Evolutionary conservation across 2,888 invertebrate species (phyloP), one percentile per base, ranked within the genome.

Genomic region (Leptura quadrifasciata): DNA sequence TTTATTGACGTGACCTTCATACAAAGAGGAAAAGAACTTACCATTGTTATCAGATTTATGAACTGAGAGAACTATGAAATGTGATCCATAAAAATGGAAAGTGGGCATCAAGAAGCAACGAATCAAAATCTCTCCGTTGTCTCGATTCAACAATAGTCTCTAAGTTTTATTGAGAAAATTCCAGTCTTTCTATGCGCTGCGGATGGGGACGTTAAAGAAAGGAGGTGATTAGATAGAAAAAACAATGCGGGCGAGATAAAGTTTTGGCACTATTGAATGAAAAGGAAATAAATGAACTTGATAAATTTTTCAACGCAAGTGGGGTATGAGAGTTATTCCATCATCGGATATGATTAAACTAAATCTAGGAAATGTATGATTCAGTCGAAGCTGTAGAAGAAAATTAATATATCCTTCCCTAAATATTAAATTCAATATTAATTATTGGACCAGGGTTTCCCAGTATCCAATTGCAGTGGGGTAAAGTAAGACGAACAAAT

Each of bases 131-230:
- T 12, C 65, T 21, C 24, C 21, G 54, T 67, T 54, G 65, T 24
- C n/a, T n/a, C 21, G n/a, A 24, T 54, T 24, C 65, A 21, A 67
- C 65, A 67, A 67, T 52, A 52, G 24, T 15, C 54, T 5, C 52
- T 17, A 17, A 52, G 65, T 67, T 54, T 27, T 67, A 67, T 67
- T 67, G 54, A 27, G 24, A n/a, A 67, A 17, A 67, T 24, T 52
- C 17, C 15, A 4, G 17, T 1, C 17, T 24, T 60, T 60, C 31
- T 60, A 60, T 27, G 31, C n/a, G n/a, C n/a, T 47, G 47, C 47
- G 47, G 5, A 15, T 47, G 21, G 18, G 9, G 60, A n/a, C 31
- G 60, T 27, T 27, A 60, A 60, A 27, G 27, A 60, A 60, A 60
- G 17, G 12, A 21, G 20, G 10, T 55, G 55, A 20, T 47, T 47